Base-by-base conservation (phyloP, 2,113 vertebrate species). In the Urocynchramus pylzowi region DNA sequence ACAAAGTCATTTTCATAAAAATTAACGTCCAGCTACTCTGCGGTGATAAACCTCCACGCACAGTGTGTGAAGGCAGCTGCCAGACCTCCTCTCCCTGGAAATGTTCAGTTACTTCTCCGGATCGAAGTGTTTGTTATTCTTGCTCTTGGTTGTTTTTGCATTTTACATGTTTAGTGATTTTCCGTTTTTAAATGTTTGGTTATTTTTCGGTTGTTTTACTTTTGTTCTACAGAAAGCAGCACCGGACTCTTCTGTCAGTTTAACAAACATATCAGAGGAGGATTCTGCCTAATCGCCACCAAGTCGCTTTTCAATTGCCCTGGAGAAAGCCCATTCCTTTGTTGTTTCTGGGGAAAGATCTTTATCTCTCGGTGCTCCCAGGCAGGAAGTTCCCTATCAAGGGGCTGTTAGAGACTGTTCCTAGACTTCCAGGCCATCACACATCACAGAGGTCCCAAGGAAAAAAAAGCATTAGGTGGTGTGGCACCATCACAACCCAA, bases 41-140 rank as follows among this genome's bases (percentile, higher is more conserved):
- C 24, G 24, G 61, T 6, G 37, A 8, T 1, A 3, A 73, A 33
- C 12, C 16, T 10, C 0, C 7, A 0, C 0, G 8, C 45, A 1
- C 8, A 1, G 39, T 0, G 3, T 5, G 59, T 10, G 42, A 1
- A 7, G 41, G 35, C 73, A 9, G 78, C 41, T 12, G 82, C 23
- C 13, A 33, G 26, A 9, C 20, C 23, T 47, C 42, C 78, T 33
- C 28, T n/a, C 21, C 42, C 52, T 20, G 59, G 44, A 13, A 50
- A 33, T 11, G 28, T 28, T 33, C 1, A 0, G 7, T 39, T 13
- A 2, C 12, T 64, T 63, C 10, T 84, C 39, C 53, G 53, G n/a
- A 37, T 31, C 21, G 9, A 86, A 92, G 33, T 39, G 23, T 21
- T 39, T n/a, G 22, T 53, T 13, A 4, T 9, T 63, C 37, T 13